Conservation (phyloP, 2,113 vertebrate species). For the Mastomys natalensis region DNA sequence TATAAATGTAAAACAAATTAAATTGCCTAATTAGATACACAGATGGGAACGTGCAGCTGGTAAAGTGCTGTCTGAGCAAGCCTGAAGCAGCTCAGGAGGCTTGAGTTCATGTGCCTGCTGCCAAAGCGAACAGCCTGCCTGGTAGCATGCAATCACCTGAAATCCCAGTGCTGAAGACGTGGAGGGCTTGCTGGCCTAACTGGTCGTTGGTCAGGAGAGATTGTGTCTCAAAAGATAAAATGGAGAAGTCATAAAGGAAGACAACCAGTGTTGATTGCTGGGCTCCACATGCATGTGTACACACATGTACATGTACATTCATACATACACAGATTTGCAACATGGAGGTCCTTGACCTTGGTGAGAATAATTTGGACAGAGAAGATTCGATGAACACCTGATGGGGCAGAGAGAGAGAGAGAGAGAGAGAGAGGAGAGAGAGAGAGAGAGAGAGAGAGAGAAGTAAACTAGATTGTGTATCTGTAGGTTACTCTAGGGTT, state of each 20-base stretch:
- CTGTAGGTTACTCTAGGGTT: background rate
- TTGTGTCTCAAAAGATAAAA: background rate
- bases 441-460: background rate
- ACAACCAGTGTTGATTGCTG: background rate
- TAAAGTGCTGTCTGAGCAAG: background rate
- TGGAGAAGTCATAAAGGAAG: background rate
- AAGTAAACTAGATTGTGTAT: background rate
- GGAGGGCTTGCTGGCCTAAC: background rate
- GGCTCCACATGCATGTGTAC: background rate
- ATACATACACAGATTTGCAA: background rate
- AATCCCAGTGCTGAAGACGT: too few relatives aligned
- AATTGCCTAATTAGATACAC: background rate
- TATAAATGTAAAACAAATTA: background rate
- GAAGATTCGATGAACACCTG: background rate
- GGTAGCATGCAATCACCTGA: background rate
- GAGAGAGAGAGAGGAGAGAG: background rate
- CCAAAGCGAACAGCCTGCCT: background rate
- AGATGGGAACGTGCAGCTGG: background rate
- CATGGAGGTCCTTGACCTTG: background rate
- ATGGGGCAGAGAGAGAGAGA: background rate
- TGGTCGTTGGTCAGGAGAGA: background rate
- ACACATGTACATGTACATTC: too few relatives aligned
- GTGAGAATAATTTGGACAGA: conserved; percentile 33
- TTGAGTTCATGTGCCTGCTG: background rate
- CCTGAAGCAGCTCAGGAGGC: background rate